Evolutionary conservation across 2,113 vertebrate genomes (phyloP), one percentile per base, ranked within the genome.

Genomic region (Tyto alba): DNA sequence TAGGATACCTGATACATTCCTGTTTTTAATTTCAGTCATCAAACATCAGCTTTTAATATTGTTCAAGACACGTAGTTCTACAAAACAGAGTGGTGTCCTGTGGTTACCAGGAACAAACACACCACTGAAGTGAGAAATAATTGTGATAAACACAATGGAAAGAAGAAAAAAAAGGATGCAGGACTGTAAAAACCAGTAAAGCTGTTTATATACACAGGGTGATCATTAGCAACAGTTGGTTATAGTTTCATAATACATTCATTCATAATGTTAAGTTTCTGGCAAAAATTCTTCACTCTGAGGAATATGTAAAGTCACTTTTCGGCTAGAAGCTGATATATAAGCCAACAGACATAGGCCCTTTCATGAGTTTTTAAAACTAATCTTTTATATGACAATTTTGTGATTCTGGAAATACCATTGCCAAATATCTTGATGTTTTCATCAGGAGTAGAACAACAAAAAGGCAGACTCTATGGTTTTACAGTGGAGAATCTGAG

Each of bases 241-340:
- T 88, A 78, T 74, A 89, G 17, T 82, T 81, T 85, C 40, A 52
- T 38, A 40, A 87, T 38, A 85, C 94, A 94, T 14, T 89, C 57
- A 64, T 92, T 94, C 60, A 87, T 87, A 96, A 88, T 53, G 50
- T 18, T 87, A 60, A 85, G 29, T 55, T 90, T 89, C 69, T 95
- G 95, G 85, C 75, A 93, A 72, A 59, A 27, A 21, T 40, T 77
- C 52, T 81, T 74, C 21, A 71, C 72, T 85, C 90, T 48, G 12
- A 38, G 40, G 60, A 90, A 82, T 93, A 90, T 32, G 36, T 52
- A 72, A 90, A 89, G 86, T 85, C 64, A 62, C 43, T 90, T 82
- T 60, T 72, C 40, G 85, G 27, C 69, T 81, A 79, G 76, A 85
- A 92, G 34, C 9, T 53, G 48, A 90, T 63, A 56, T n/a, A 38